Conservation (phyloP, 2,797 vertebrate species). For the Myotis daubentonii region DNA sequence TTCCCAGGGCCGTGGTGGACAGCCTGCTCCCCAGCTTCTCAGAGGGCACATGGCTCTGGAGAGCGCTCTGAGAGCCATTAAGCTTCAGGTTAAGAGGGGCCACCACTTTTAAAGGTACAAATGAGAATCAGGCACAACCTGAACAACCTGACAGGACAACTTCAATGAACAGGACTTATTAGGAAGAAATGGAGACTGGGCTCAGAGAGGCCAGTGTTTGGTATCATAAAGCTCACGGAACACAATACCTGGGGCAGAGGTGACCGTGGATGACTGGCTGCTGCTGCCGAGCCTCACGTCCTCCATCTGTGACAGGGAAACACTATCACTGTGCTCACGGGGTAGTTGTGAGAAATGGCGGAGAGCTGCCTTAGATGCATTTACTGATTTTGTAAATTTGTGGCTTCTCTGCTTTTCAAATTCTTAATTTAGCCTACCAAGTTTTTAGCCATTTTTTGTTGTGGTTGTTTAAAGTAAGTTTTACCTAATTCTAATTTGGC, state of each 20-base stretch:
- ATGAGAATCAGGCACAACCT: not conserved
- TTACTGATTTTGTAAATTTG: slow-evolving; percentile 9
- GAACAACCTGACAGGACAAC: not conserved
- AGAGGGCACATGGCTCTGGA: not conserved
- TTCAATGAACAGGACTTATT: not conserved
- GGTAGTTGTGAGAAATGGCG: not conserved
- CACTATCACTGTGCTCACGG: rapidly evolving
- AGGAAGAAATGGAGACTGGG: not conserved
- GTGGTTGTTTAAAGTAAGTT: slow-evolving; percentile 9
- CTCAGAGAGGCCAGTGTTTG: not conserved
- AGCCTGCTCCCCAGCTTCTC: not conserved
- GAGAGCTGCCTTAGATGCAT: not conserved
- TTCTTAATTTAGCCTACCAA: not conserved
- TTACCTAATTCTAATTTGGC: not conserved
- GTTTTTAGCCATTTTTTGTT: not conserved
- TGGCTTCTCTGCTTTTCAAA: not conserved
- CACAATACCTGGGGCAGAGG: not conserved
- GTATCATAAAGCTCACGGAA: not conserved
- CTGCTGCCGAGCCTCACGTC: not conserved
- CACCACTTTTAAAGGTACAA: not conserved
- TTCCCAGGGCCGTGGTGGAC: not conserved
- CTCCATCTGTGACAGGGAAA: not conserved
- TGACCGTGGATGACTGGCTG: not conserved
- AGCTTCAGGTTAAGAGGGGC: not conserved
- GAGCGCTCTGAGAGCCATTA: slow-evolving; percentile 17